Evolutionary conservation across 2,888 invertebrate species (phyloP), one percentile per base, ranked within the genome.

Genomic region (Girardia tigrina): DNA sequence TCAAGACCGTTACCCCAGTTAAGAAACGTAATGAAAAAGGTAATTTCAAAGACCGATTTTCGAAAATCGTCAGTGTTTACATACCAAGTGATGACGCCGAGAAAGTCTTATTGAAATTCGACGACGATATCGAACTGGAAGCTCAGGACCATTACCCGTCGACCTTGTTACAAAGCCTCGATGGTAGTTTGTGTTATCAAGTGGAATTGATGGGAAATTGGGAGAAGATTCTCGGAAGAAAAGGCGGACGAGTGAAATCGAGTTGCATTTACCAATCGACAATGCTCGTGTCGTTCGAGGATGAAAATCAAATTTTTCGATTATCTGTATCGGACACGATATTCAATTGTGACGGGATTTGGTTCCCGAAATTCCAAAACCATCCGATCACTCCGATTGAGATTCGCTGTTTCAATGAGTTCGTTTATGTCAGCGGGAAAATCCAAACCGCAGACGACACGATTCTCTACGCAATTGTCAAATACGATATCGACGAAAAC

Each of bases 161-260:
- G 23, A 56, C 56, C 23, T 56, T 56, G 23, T n/a, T 56, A 56
- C 56, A 56, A n/a, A 56, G 56, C n/a, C n/a, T 56, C 4, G 56
- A 56, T 56, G 23, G 23, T 56, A 23, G 56, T 8, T 56, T 56
- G 23, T 56, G 56, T n/a, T 56, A 56, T 56, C 56, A 56, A 56
- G 56, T 56, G 56, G 56, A 56, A 56, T 56, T 56, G n/a, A 23
- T 56, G n/a, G 56, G 56, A 56, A 56, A n/a, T n/a, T 56, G 56
- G 56, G 6, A 8, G n/a, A 56, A 56, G n/a, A 20, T 16, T 56
- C 8, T 56, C 2, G 56, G 56, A 6, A 56, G 56, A 56, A 56
- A 56, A 56, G 23, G 20, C 4, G 56, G 56, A 4, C n/a, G 23
- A 56, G 56, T 56, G n/a, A 4, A 56, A 56, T 56, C 20, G 6